phyloP scores from a whole-genome alignment of 1,140 invertebrate species.

The Phymorhynchus buccinoides region DNA sequence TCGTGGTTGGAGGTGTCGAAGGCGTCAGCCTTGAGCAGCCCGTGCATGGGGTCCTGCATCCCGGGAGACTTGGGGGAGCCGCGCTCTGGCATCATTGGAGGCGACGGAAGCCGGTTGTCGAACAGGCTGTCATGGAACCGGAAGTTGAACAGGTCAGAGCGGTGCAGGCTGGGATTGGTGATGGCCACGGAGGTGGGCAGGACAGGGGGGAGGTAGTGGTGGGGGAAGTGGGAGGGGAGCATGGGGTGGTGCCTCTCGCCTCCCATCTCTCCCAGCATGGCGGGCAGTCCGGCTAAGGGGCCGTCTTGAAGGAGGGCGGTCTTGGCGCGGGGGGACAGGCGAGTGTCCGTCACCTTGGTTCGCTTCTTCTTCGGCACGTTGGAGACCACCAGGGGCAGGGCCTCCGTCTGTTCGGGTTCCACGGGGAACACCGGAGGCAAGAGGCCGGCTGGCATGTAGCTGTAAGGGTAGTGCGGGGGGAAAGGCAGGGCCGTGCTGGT shows the following conservation, averaged over 20 bases:
- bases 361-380: constrained; percentile 93
- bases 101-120: constrained; percentile 60
- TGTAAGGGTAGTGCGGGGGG: constrained; percentile 61
- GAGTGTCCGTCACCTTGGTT: constrained; percentile 96
- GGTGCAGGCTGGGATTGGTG: constrained; percentile 94
- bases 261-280: constrained; percentile 30
- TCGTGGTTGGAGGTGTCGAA: constrained; percentile 53
- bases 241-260: constrained; percentile 47
- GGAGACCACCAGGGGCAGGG: constrained; percentile 89
- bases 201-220: constrained; percentile 79
- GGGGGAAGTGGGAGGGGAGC: constrained; percentile 48
- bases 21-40: constrained; percentile 59
- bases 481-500: constrained; percentile 52
- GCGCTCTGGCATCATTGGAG: constrained; percentile 59
- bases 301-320: constrained; percentile 69
- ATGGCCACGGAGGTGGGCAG: constrained; percentile 93
- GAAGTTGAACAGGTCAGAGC: constrained; percentile 84
- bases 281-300: constrained; percentile 51
- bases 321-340: constrained; percentile 84
- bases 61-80: constrained; percentile 60
- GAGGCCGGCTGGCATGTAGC: constrained; percentile 69
- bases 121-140: constrained; percentile 82
- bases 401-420: constrained; percentile 89
- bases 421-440: constrained; percentile 79
- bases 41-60: constrained; percentile 50